Base-by-base conservation (phyloP, 2,113 vertebrate genomes). In the Hypomesus transpacificus region DNA sequence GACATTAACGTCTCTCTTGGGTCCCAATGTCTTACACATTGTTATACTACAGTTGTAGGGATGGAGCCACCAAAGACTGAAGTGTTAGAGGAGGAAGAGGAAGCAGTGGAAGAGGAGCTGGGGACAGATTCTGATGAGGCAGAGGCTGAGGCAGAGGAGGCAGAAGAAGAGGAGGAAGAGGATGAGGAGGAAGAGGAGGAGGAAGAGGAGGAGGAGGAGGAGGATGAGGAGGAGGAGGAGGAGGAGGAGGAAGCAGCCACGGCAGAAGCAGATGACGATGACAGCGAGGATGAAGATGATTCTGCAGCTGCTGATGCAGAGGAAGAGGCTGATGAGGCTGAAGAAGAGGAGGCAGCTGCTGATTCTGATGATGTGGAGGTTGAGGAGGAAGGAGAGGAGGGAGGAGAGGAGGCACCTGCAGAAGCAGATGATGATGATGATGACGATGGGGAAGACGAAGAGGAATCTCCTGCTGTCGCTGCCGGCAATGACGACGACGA, bases 111-210 rank as follows among this genome's bases (percentile, higher is more conserved):
- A 34, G 72, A 18, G 5, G 58, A 64, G 18, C 3, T 34, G n/a
- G 58, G 31, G 18, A 28, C 24, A 60, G 59, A 73, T 14, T 69
- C 53, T 3, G 59, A 64, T 6, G 64, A 63, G 18, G 59, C 54
- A 17, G 69, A 74, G 2, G 85, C 82, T 64, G 79, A 86, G 52
- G 82, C 76, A 1, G 81, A 84, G 0, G 80, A 78, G 0, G 78
- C 67, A 5, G 68, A 7, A 3, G 63, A 39, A 2, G 74, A 68
- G 2, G 73, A 52, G 3, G 67, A 50, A 1, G 73, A 56, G 3
- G 24, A 18, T 0, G 67, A 67, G 0, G 61, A 66, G 0, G 62
- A 54, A 1, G 64, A 63, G 0, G 70, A 58, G 14, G 68, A 54
- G 1, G 70, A 67, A 0, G 76, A 73, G 1, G 68, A 58, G 8